Percentiles rank a stretch among this genome's conserved stretches.
phyloP scores from a whole-genome alignment of 2,797 vertebrate species.

The Pangasius krempfi region DNA sequence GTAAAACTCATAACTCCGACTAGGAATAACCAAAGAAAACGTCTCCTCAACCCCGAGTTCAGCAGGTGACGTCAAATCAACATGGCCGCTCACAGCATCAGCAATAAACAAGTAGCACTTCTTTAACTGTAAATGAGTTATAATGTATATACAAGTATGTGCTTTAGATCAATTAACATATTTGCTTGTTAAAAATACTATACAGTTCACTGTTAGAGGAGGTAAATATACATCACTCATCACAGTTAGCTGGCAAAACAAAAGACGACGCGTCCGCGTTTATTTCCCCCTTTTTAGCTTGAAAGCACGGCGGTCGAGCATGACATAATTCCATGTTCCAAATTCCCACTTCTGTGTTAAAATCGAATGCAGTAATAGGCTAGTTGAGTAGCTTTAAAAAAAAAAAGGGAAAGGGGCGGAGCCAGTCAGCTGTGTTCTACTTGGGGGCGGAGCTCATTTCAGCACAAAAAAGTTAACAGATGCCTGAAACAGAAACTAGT shows the following conservation, averaged over 20 bases:
- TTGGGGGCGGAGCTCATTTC: not conserved
- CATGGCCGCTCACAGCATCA: not conserved
- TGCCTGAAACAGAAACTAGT: not conserved
- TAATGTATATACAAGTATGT: too few relatives aligned
- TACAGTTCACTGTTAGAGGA: too few relatives aligned
- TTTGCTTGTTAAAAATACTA: too few relatives aligned
- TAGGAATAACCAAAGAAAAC: too few relatives aligned
- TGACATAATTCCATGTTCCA: not conserved
- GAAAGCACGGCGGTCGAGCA: not conserved
- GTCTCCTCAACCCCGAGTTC: not conserved
- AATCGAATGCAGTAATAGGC: not conserved
- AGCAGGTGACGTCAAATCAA: not conserved
- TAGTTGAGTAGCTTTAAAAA: not conserved
- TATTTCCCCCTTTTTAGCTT: not conserved
- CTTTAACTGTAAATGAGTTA: too few relatives aligned
- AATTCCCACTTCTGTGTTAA: not conserved
- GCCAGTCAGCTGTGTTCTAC: not conserved
- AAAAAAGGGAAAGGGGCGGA: not conserved
- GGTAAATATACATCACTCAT: too few relatives aligned
- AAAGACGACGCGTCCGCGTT: not conserved
- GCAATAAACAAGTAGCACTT: too few relatives aligned
- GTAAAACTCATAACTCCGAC: too few relatives aligned
- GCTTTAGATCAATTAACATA: too few relatives aligned
- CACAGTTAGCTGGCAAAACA: not conserved
- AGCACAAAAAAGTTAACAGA: not conserved